phyloP scores from a whole-genome alignment of 2,888 invertebrate species.

The Calameuta filiformis region DNA sequence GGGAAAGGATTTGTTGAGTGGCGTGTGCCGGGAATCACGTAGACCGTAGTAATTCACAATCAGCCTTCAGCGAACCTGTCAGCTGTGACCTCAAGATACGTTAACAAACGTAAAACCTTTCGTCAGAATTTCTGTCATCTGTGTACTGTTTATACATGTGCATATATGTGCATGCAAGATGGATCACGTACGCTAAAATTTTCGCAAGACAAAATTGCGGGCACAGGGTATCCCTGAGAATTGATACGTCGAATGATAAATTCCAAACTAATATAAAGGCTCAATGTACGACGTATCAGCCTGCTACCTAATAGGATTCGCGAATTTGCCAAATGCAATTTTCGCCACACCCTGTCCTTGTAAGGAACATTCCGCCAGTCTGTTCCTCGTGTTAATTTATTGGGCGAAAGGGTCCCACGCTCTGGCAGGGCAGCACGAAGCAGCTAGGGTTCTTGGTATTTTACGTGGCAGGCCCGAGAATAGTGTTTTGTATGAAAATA shows the following conservation, averaged over 20 bases:
- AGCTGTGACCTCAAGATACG: neutral
- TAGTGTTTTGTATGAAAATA: neutral
- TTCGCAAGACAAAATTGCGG: neutral
- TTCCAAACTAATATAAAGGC: neutral
- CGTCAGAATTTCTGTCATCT: neutral
- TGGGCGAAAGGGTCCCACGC: slow-evolving; percentile 5
- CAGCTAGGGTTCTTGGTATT: neutral
- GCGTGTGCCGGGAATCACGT: slow-evolving; percentile 21
- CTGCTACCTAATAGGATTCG: neutral
- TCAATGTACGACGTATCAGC: neutral
- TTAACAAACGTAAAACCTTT: neutral
- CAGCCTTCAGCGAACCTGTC: slow-evolving; percentile 15
- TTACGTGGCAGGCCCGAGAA: neutral
- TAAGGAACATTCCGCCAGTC: neutral
- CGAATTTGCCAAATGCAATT: slow-evolving; percentile 14
- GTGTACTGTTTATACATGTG: neutral
- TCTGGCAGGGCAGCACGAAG: neutral
- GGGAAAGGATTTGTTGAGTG: neutral
- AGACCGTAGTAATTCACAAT: slow-evolving; percentile 21
- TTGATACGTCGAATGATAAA: neutral
- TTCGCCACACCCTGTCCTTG: slow-evolving; percentile 11
- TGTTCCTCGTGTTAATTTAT: slow-evolving; percentile 20
- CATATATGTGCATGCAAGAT: neutral
- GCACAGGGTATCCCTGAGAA: neutral
- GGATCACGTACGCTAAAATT: neutral